These are phyloP conservation scores for Scaptomyza parva DNA, from an alignment of 2,888 invertebrate genomes.

Conservation along the genomic window DNA sequence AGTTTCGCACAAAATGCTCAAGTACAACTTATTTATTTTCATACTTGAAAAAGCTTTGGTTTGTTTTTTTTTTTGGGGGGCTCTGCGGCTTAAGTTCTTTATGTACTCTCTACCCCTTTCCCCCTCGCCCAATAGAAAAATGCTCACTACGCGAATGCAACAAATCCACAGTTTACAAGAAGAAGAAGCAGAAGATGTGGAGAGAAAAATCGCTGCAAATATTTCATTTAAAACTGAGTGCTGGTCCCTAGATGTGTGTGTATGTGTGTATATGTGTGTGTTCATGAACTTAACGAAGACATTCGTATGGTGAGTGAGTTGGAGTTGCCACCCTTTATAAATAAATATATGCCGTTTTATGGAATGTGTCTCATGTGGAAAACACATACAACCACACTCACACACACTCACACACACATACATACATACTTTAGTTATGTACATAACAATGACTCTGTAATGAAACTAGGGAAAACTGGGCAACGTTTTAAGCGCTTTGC, in stretches of 20 bases:
- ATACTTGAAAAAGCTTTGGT: slow-evolving; percentile 60
- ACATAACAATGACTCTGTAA: slow-evolving; percentile 56
- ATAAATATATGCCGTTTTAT: slow-evolving; percentile 6
- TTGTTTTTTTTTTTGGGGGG: too few species aligned
- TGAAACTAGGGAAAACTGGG: slow-evolving; percentile 30
- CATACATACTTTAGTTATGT: slow-evolving; percentile 37
- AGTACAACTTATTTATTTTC: slow-evolving; percentile 68
- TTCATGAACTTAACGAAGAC: slow-evolving; percentile 5
- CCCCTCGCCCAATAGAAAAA: slow-evolving; percentile 2
- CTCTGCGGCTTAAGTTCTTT: slow-evolving; percentile 23
- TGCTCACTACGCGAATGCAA: slow-evolving; percentile 29
- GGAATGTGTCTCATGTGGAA: slow-evolving; percentile 22
- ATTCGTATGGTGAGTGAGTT: slow-evolving; percentile 6
- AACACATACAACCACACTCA: not conserved
- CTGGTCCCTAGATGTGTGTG: slow-evolving; percentile 5
- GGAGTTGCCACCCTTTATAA: slow-evolving; percentile 32
- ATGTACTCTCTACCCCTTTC: too few species aligned
- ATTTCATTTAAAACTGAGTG: slow-evolving; percentile 67
- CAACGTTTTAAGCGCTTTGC: slow-evolving; percentile 26
- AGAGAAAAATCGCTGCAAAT: slow-evolving; percentile 41
- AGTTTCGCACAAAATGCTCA: slow-evolving; percentile 38
- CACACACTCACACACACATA: not conserved
- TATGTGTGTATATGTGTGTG: slow-evolving; percentile 2
- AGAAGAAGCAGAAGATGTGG: not conserved
- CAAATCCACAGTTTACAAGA: slow-evolving; percentile 31